phyloP scores from a whole-genome alignment of 2,113 vertebrate genomes.

The Coregonus clupeaformis region DNA sequence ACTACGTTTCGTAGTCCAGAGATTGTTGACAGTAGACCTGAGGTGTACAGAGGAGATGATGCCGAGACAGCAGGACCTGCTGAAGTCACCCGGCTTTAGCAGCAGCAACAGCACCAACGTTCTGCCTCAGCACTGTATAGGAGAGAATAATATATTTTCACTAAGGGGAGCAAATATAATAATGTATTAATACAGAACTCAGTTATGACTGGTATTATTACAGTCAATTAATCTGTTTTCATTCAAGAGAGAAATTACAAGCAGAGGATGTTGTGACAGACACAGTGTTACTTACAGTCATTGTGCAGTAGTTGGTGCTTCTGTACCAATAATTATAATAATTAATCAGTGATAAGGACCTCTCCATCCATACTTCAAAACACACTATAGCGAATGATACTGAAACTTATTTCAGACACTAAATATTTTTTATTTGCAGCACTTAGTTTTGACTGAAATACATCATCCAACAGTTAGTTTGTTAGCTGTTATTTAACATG shows the following conservation, averaged over 20 bases:
- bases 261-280: not conserved
- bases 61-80: not conserved
- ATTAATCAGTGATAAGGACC: not conserved
- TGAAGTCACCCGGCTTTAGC: not conserved
- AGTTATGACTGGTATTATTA: not conserved
- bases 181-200: not conserved
- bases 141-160: not conserved
- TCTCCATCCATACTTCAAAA: not conserved
- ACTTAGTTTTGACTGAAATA: constrained; percentile 55
- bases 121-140: too few relatives aligned
- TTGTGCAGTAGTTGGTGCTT: constrained; percentile 46
- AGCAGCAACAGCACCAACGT: not conserved
- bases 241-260: not conserved
- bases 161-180: not conserved
- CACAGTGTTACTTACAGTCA: not conserved
- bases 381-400: not conserved
- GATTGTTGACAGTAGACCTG: not conserved
- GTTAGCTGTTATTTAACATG: constrained; percentile 20
- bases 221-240: not conserved
- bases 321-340: not conserved
- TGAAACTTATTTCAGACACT: constrained; percentile 37
- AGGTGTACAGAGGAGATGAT: not conserved
- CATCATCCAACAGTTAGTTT: constrained; percentile 64
- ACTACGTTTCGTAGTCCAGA: constrained; percentile 12
- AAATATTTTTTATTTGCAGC: constrained; percentile 71